phyloP scores from a whole-genome alignment of 1,140 invertebrate species.

The Magallana angulata region DNA sequence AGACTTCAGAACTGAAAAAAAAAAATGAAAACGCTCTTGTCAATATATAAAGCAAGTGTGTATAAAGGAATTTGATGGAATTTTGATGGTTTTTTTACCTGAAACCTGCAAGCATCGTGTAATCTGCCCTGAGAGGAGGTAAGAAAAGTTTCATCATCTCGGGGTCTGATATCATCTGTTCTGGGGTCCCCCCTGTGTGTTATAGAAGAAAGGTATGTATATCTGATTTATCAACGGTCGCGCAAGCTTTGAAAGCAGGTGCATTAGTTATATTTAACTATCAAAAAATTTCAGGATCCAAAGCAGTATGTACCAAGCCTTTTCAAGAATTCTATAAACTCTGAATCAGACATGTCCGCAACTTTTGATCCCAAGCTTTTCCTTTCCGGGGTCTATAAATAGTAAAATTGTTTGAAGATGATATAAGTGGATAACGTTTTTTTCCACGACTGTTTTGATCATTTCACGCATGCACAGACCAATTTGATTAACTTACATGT shows the following conservation, averaged over 20 bases:
- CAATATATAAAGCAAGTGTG: too few species aligned
- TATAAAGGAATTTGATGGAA: too few species aligned
- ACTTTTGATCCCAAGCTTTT: background rate
- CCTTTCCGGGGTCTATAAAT: background rate
- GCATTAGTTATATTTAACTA: too few species aligned
- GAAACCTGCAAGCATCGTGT: slow-evolving; percentile 61
- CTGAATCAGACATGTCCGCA: slow-evolving; percentile 47
- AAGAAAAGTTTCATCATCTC: slow-evolving; percentile 70
- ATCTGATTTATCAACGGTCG: too few species aligned
- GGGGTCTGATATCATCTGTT: slow-evolving; percentile 66
- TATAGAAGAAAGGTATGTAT: background rate
- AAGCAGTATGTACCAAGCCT: slow-evolving; percentile 32
- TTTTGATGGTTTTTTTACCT: slow-evolving; percentile 52
- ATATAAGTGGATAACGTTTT: too few species aligned
- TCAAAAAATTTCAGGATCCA: background rate
- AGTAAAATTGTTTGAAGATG: background rate
- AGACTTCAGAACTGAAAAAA: background rate
- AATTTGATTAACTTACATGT: slow-evolving; percentile 58
- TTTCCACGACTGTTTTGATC: background rate
- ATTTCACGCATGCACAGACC: background rate
- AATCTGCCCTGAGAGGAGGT: slow-evolving; percentile 68
- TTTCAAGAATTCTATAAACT: slow-evolving; percentile 58
- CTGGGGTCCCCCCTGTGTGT: slow-evolving; percentile 68
- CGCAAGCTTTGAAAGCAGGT: too few species aligned
- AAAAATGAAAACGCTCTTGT: background rate